Evolutionary conservation across 30 jellyfish, hydroid and myxozoan species (phyloP), one percentile per base, ranked within the genome.

Genomic region (Hydractinia symbiolongicarpus): DNA sequence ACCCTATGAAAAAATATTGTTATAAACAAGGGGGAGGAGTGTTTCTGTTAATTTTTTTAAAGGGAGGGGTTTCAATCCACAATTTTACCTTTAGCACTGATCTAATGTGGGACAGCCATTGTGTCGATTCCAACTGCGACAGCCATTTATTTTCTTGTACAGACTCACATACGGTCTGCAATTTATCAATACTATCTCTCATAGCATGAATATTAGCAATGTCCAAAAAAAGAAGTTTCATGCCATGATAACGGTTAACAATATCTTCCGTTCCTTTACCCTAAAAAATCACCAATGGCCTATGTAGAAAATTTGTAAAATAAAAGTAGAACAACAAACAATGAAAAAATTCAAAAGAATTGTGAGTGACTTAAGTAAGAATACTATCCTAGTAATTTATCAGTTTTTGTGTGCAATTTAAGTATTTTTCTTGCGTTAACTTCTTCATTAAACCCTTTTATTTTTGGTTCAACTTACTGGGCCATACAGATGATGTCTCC

Each of bases 221-320:
- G 56, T 90, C 97, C 49, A 90, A 87, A 58, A 73, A 90, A 15
- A 84, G 82, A 44, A 84, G 87, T 83, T 86, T 85, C 78, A 92
- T 76, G 71, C 88, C 90, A 7, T 70, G 89, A 75, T 90, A 90
- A 15, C 97, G 72, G 72, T 85, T 90, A 64, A 85, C 95, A 8
- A 79, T 55, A 62, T 90, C 97, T 56, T 90, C 97, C 10, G 97
- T 90, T 14, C 97, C 97, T 90, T 90, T 90, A 56, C 97, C 97
- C 97, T 90, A 44, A 51, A 21, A 14, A 61, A 7, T 16, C 2
- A 79, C 5, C 44, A 30, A 0, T 30, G 44, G 44, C 44, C 44
- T 30, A 30, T 30, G 44, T 11, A 68, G 14, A 1, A 68, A 21
- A 11, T 11, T 58, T 11, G 19, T 58, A 58, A 3, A 11, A 58